Evolutionary conservation across 2,113 vertebrate genomes (phyloP).

Genomic region (Carassius carassius): DNA sequence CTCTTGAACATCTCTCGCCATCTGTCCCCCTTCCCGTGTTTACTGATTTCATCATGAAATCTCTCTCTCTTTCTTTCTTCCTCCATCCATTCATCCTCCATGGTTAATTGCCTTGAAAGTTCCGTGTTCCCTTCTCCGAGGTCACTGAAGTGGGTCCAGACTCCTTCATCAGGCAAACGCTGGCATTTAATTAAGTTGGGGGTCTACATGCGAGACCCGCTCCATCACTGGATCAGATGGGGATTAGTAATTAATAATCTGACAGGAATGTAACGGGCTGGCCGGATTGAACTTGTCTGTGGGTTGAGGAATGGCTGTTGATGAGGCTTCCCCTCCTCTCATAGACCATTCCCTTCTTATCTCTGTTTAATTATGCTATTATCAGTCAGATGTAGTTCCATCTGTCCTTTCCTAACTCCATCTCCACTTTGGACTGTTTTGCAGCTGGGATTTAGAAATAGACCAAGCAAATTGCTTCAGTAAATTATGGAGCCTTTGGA

Average conservation of each 20-base stretch:
- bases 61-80: neutral
- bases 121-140: slow-evolving; percentile 84
- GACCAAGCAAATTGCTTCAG: slow-evolving; percentile 68
- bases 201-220: slow-evolving; percentile 73
- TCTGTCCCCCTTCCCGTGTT: slow-evolving; percentile 6
- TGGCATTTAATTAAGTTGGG: slow-evolving; percentile 89
- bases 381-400: slow-evolving; percentile 74
- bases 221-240: slow-evolving; percentile 73
- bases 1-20: slow-evolving; percentile 37
- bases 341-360: slow-evolving; percentile 60
- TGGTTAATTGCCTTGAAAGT: slow-evolving; percentile 85
- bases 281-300: slow-evolving; percentile 45
- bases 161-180: slow-evolving; percentile 83
- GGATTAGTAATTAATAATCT: slow-evolving; percentile 86
- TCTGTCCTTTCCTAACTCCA: slow-evolving; percentile 72
- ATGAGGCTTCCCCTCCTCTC: slow-evolving; percentile 58
- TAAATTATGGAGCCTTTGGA: slow-evolving; percentile 66
- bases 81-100: slow-evolving; percentile 20
- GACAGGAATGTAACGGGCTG: slow-evolving; percentile 66
- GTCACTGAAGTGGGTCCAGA: slow-evolving; percentile 84
- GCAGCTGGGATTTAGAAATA: slow-evolving; percentile 65
- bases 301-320: slow-evolving; percentile 36
- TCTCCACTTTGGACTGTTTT: slow-evolving; percentile 66
- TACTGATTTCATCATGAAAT: neutral
- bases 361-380: slow-evolving; percentile 76